Base-by-base conservation (phyloP, 2,888 invertebrate genomes). In the Augochlorella aurata region DNA sequence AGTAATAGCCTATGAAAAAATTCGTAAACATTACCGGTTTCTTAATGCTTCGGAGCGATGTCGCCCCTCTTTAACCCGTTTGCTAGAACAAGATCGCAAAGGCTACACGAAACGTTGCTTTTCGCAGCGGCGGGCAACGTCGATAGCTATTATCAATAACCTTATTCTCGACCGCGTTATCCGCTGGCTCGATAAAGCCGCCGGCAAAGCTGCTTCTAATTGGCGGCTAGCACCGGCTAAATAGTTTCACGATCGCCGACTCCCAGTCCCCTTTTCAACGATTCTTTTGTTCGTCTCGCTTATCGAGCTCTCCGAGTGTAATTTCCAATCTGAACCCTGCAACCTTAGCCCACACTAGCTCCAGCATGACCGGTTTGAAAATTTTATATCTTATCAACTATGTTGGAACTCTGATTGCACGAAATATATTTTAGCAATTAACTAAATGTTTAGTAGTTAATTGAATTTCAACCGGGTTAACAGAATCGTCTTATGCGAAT, bases 111-210 rank as follows among this genome's bases (percentile, higher is more conserved):
- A 49, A 38, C 21, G 18, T n/a, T 7, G 47, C 58, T 14, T 12
- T 18, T 63, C 50, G 16, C 7, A 12, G 58, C 67, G 58, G 18
- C 47, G 47, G 24, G 65, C 8, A 8, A 16, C 21, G 44, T 65
- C 68, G 74, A 74, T 85, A 72, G 78, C 74, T 72, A 72, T 74
- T 74, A 84, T 76, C 76, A 47, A 65, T 73, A 77, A 74, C 79
- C 71, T 79, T 79, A 71, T 76, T 75, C 67, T 50, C 67, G 63
- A 21, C 12, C 21, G n/a, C 24, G 45, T 14, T 76, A 63, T 65
- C 66, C 70, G 38, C 29, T 16, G 21, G 9, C 47, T 7, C 44
- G 74, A 71, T 77, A 77, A 71, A 65, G 4, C 65, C 65, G 52
- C 5, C 16, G 8, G 14, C n/a, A 29, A 21, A 72, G 47, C 14